These are phyloP conservation scores for Cladorhizidae sp. DNA, from an alignment of 37 sponge, comb jelly and placozoan genomes.

Conservation along the genomic window DNA sequence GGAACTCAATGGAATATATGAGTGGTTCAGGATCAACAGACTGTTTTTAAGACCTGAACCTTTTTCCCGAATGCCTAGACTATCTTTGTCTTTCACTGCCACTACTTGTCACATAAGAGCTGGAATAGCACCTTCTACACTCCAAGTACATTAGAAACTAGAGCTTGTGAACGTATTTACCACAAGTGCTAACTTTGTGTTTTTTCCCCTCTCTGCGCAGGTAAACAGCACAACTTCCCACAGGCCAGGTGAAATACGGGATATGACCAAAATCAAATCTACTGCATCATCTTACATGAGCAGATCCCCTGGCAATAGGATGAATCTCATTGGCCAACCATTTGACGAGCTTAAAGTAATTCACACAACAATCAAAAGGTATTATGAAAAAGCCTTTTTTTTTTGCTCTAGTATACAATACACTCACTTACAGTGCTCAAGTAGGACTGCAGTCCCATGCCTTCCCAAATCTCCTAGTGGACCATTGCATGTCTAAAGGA, in stretches of 20 bases:
- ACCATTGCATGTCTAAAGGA: neutral
- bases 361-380: too few relatives aligned
- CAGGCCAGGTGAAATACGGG: too few relatives aligned
- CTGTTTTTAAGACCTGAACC: constrained; percentile 27
- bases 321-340: constrained; percentile 1
- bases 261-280: too few relatives aligned
- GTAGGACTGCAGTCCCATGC: neutral
- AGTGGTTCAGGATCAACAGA: constrained; percentile 64
- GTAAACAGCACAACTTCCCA: too few relatives aligned
- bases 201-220: too few relatives aligned
- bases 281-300: constrained; percentile 33
- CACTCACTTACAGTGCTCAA: neutral
- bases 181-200: too few relatives aligned
- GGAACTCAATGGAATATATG: constrained; percentile 48
- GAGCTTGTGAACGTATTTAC: too few relatives aligned
- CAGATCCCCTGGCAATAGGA: neutral
- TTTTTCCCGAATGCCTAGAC: constrained; percentile 4
- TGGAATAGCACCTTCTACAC: constrained; percentile 44
- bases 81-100: neutral
- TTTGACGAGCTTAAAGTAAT: constrained; percentile 16
- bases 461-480: neutral
- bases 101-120: constrained; percentile 6
- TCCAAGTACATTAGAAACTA: too few relatives aligned
- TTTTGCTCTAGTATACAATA: neutral
- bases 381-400: too few relatives aligned